These are phyloP conservation scores for Spatula versicolor DNA, from an alignment of 2,797 vertebrate species.

Conservation along the genomic window DNA sequence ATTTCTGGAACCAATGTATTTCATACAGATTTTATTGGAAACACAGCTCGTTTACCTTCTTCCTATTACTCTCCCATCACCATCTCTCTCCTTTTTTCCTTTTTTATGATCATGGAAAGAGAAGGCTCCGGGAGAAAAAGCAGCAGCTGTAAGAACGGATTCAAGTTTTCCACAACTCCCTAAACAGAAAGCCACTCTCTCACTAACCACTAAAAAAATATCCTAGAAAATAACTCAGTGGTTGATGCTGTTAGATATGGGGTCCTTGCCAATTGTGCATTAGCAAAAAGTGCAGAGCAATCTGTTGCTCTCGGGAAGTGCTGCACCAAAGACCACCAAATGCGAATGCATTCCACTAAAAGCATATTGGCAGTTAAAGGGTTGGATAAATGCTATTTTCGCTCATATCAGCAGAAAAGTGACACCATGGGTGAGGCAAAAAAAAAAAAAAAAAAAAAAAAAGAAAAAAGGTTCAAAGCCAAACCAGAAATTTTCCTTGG, in stretches of 20 bases:
- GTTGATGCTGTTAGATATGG: neutral
- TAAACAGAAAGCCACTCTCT: neutral
- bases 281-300: conserved; percentile 29
- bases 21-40: neutral
- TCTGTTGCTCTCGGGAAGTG: conserved; percentile 21
- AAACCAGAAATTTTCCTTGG: neutral
- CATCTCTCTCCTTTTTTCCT: neutral
- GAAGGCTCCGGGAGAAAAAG: neutral
- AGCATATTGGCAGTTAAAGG: conserved; percentile 24
- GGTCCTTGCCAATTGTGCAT: conserved; percentile 23
- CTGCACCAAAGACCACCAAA: neutral
- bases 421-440: neutral
- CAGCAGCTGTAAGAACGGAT: neutral
- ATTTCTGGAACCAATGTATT: neutral
- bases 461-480: neutral
- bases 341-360: neutral
- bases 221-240: neutral
- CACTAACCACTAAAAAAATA: neutral
- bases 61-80: neutral
- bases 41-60: neutral
- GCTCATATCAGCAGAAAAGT: conserved; percentile 3
- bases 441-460: neutral
- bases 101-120: neutral
- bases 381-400: neutral
- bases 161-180: neutral